Evolutionary conservation across 2,113 vertebrate genomes (phyloP).

Genomic region (Microcebus murinus): DNA sequence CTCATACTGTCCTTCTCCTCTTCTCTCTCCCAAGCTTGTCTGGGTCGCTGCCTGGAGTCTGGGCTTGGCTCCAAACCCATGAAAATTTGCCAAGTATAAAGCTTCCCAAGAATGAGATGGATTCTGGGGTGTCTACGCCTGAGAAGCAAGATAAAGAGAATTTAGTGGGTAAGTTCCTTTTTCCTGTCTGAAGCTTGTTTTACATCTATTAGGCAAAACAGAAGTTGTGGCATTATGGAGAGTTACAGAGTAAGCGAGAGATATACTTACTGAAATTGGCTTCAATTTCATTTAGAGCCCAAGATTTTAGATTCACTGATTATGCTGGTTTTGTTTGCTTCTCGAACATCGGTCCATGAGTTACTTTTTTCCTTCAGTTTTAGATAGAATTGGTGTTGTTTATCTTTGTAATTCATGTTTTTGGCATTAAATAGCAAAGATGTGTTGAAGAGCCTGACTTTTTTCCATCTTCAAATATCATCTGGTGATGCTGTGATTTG

Average conservation of each 20-base stretch:
- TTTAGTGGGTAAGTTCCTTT: constrained; percentile 88
- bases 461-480: not conserved
- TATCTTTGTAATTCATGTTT: not conserved
- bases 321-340: not conserved
- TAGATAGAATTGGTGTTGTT: not conserved
- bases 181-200: not conserved
- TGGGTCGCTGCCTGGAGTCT: not conserved
- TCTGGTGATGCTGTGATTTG: not conserved
- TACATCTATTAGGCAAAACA: not conserved
- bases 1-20: not conserved
- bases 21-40: rapidly evolving
- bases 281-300: not conserved
- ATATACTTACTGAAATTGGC: not conserved
- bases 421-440: not conserved
- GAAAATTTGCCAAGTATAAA: not conserved
- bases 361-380: not conserved
- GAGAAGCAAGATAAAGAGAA: constrained; percentile 82
- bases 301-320: not conserved
- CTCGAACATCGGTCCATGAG: not conserved
- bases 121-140: constrained; percentile 46
- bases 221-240: no score
- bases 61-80: not conserved
- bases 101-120: constrained; percentile 69
- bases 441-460: not conserved
- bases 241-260: rapidly evolving